Percentiles rank a stretch among this genome's conserved stretches.
These are phyloP conservation scores for Leiothrix lutea DNA, from an alignment of 2,113 vertebrate species.

Conservation along the genomic window DNA sequence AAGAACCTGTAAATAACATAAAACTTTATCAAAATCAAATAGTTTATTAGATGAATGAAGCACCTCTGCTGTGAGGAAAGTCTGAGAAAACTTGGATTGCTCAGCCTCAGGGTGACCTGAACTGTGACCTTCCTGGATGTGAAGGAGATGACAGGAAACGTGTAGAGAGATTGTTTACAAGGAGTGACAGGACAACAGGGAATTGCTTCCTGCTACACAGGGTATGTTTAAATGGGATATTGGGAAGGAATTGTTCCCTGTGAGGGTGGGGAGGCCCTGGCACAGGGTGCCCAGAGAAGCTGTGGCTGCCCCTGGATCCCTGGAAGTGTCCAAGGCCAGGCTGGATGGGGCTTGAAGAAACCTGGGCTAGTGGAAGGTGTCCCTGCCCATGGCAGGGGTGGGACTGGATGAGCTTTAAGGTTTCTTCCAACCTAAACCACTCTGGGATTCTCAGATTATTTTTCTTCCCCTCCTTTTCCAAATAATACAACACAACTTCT, in stretches of 20 bases:
- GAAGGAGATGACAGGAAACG: background rate
- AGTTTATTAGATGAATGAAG: background rate
- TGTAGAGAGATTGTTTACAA: background rate
- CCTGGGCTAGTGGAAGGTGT: fast-evolving
- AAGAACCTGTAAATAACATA: background rate
- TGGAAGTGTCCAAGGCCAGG: background rate
- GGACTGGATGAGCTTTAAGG: fast-evolving
- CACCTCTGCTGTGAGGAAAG: background rate
- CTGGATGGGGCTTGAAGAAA: fast-evolving
- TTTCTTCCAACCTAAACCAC: background rate
- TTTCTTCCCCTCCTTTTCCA: background rate
- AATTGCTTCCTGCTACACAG: background rate
- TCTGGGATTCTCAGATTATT: background rate
- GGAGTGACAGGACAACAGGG: background rate
- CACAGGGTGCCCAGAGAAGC: background rate
- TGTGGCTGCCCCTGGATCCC: background rate
- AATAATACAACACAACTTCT: background rate
- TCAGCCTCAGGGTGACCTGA: background rate
- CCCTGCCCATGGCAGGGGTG: background rate
- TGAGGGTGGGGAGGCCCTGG: fast-evolving
- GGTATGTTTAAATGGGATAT: fast-evolving
- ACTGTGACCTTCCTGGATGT: fast-evolving
- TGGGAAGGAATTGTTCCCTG: background rate
- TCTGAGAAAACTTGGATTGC: background rate
- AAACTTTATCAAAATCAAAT: background rate